Base-by-base conservation (phyloP, 2,888 invertebrate genomes). In the Tromatobia lineatoria region DNA sequence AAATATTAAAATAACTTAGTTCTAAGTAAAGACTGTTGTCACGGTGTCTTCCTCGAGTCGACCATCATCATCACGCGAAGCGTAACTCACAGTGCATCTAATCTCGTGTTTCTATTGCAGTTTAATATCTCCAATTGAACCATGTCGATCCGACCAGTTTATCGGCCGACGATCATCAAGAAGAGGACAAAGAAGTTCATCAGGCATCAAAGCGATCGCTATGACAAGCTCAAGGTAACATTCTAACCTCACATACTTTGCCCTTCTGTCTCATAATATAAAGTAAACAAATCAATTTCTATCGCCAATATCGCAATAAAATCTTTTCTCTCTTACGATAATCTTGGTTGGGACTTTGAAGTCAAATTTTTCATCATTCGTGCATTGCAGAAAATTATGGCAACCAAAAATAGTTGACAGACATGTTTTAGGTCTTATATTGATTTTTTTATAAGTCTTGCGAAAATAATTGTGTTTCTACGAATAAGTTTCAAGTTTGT, bases 121-220 rank as follows among this genome's bases (percentile, higher is more conserved):
- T 91, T 91, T 59, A 91, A 92, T 86, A 83, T 88, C 89, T 82
- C 81, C 79, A 83, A 77, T 83, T 92, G 92, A 94, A 97, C 95
- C 95, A 97, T 97, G 97, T 97, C 98, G 93, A 98, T 98, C 94
- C 95, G 97, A 94, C 98, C 98, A 90, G 97, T 97, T 87, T 97
- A 97, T 93, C 96, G 97, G 94, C 97, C 98, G 45, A 96, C 95
- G 93, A 98, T 99, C 94, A 96, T 99, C 89, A 99, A 99, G 95
- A 99, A 99, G 96, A 96, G 99, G 94, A 98, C 98, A 91, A 99
- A 99, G 95, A 98, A 98, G 95, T 99, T 99, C 95, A 99, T 98
- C 92, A 97, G 99, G 89, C 99, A 99, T 95, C 99, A 99, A 94
- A 98, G 98, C 93, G 99, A 99, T 95, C 96, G 99, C 94, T 99